Evolutionary conservation across 2,113 vertebrate species (phyloP).

Genomic region (Xenopus tropicalis): UCB_Xtro_10.0 CM004444.2:151963501-151964000

Average conservation of each 20-base stretch:
- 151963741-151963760: slow-evolving; percentile 95
- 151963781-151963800: slow-evolving; percentile 92
- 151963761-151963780: slow-evolving; percentile 84
- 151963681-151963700: slow-evolving; percentile 85
- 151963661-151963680: slow-evolving; percentile 86
- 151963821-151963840: slow-evolving; percentile 48
- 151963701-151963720: slow-evolving; percentile 91
- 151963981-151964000: slow-evolving; percentile 92
- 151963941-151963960: slow-evolving; percentile 86
- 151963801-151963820: slow-evolving; percentile 96
- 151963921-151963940: slow-evolving; percentile 94
- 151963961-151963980: slow-evolving; percentile 87
- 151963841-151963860: no score
- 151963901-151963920: slow-evolving; percentile 88
- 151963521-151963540: no score
- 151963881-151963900: slow-evolving; percentile 22
- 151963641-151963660: slow-evolving; percentile 57
- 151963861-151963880: no score
- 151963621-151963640: no score
- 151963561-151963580: no score
- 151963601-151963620: no score
- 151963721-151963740: slow-evolving; percentile 89
- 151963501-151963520: no score
- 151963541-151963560: no score
- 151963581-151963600: no score